Conservation (phyloP, 2,888 invertebrate species). For the Temnothorax rugatulus region DNA sequence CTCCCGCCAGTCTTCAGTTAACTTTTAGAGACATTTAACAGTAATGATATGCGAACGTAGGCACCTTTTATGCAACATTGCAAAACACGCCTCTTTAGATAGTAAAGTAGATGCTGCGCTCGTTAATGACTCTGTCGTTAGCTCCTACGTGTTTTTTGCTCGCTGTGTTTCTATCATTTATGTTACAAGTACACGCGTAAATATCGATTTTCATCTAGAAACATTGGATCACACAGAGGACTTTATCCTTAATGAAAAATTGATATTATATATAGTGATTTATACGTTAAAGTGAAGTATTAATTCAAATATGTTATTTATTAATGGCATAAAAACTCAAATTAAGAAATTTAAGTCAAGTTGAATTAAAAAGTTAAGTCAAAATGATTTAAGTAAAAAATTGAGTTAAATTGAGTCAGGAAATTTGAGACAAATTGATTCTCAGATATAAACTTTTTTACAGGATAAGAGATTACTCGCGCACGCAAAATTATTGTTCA, state of each 20-base stretch:
- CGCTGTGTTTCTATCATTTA: neutral
- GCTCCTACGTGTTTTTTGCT: neutral
- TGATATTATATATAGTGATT: neutral
- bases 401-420: neutral
- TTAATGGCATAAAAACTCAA: neutral
- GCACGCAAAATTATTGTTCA: neutral
- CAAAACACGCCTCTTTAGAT: neutral
- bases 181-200: neutral
- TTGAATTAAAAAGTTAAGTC: neutral
- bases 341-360: neutral
- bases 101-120: conserved; percentile 2
- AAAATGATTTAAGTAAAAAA: neutral
- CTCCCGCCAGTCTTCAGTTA: conserved; percentile 71
- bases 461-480: neutral
- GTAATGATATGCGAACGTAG: conserved; percentile 27
- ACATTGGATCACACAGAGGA: neutral
- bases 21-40: conserved; percentile 68
- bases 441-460: neutral
- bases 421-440: neutral
- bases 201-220: neutral
- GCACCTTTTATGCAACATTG: neutral
- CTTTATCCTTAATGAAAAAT: neutral
- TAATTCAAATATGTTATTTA: conserved; percentile 9
- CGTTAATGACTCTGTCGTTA: conserved; percentile 2
- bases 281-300: neutral